Evolutionary conservation across 2,797 vertebrate genomes (phyloP).

Genomic region (Squalus acanthias): DNA sequence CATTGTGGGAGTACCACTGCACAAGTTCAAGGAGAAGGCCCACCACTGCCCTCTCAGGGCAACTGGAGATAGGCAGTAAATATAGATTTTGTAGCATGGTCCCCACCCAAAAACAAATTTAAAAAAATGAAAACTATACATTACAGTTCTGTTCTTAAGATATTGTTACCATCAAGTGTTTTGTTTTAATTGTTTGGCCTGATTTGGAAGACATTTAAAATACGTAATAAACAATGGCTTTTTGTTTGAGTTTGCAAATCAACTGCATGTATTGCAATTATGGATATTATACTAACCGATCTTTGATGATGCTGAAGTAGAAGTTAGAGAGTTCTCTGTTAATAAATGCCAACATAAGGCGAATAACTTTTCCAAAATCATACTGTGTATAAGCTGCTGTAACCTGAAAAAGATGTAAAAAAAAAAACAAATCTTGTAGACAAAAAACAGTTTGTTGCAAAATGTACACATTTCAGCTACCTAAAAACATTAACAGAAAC

Average conservation of each 20-base stretch:
- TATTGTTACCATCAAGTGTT: background rate
- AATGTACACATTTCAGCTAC: background rate
- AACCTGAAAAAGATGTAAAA: conserved; percentile 59
- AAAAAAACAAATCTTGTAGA: background rate
- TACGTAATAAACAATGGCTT: background rate
- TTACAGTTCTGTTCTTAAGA: background rate
- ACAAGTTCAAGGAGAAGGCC: background rate
- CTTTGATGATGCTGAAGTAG: conserved; percentile 92
- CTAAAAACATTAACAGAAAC: background rate
- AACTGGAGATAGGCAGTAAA: background rate
- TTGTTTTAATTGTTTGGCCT: background rate
- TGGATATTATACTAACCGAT: conserved; percentile 63
- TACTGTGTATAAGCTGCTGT: conserved; percentile 83
- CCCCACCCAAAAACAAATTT: background rate
- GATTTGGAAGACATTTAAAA: background rate
- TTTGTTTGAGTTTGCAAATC: background rate
- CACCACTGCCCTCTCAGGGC: background rate
- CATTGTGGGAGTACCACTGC: background rate
- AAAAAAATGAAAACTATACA: background rate
- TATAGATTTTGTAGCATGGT: background rate
- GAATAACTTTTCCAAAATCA: conserved; percentile 76
- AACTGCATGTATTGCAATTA: background rate
- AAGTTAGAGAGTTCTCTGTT: conserved; percentile 82
- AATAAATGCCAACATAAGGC: conserved; percentile 78
- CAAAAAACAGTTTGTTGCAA: background rate